phyloP scores from a whole-genome alignment of 2,113 vertebrate genomes.

The Silurus asotus region DNA sequence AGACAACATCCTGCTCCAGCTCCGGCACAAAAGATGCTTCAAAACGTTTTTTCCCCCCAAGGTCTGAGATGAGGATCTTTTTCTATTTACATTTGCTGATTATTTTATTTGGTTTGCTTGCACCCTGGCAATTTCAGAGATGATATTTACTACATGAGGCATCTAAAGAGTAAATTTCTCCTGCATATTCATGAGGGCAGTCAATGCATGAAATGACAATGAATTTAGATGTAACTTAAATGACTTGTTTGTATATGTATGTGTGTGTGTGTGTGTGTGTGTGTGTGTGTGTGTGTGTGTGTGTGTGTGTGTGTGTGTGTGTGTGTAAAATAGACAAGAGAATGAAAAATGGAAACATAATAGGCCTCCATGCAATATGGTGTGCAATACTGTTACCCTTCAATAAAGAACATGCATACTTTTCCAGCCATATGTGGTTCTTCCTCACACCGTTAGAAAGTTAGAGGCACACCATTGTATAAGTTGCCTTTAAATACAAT shows the following conservation, averaged over 20 bases:
- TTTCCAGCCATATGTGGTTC: no score
- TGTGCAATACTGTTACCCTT: background rate
- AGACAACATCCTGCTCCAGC: background rate
- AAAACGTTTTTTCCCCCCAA: background rate
- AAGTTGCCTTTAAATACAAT: no score
- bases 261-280: constrained; percentile 1
- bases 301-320: constrained; percentile 13
- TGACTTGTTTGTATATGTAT: constrained; percentile 22
- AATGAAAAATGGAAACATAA: background rate
- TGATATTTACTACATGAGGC: constrained; percentile 50
- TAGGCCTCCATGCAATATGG: background rate
- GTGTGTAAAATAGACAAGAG: background rate
- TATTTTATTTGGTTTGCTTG: constrained; percentile 49
- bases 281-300: constrained; percentile 12
- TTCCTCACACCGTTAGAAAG: no score
- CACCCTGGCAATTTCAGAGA: constrained; percentile 52
- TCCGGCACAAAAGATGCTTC: background rate
- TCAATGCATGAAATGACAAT: constrained; percentile 40
- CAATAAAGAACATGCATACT: background rate
- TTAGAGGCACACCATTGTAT: no score
- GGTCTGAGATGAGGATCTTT: constrained; percentile 8
- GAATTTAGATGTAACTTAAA: constrained; percentile 39
- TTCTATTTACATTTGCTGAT: constrained; percentile 40
- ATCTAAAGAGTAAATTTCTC: constrained; percentile 44
- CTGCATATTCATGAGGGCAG: constrained; percentile 58